A percentile compares a stretch with the other conserved stretches of the same genome.
These are phyloP conservation scores for Habrosyne pyritoides DNA, from an alignment of 2,888 invertebrate genomes.

Conservation along the genomic window DNA sequence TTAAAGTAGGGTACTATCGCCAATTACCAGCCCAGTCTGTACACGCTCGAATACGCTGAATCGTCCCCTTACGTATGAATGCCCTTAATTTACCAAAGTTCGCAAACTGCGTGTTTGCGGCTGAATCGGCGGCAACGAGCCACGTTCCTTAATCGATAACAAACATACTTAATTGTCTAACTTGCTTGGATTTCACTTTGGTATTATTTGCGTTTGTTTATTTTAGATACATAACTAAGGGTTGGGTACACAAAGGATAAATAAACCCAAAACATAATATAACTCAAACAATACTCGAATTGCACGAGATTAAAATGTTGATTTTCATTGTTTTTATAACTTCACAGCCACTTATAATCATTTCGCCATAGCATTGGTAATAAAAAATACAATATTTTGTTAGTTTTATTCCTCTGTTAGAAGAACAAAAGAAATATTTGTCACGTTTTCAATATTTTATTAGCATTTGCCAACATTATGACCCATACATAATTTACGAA, in stretches of 20 bases:
- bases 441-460: not conserved
- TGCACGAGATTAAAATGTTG: not conserved
- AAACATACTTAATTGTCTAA: constrained; percentile 8
- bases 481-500: constrained; percentile 2
- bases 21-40: not conserved
- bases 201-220: constrained; percentile 4
- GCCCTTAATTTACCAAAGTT: constrained; percentile 32
- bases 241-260: not conserved
- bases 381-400: too few species aligned
- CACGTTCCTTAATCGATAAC: constrained; percentile 24
- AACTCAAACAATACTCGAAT: not conserved
- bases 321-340: too few species aligned
- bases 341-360: too few species aligned
- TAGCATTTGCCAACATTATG: not conserved
- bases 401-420: too few species aligned
- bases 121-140: constrained; percentile 25
- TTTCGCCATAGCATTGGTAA: too few species aligned
- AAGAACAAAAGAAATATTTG: not conserved
- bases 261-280: not conserved
- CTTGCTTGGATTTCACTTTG: constrained; percentile 1
- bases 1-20: not conserved
- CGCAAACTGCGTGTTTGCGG: constrained; percentile 33
- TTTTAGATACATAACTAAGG: not conserved
- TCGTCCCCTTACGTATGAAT: constrained; percentile 24
- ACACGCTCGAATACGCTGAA: constrained; percentile 14